These are phyloP conservation scores for Labia minor DNA, from an alignment of 2,888 invertebrate genomes.

Conservation along the genomic window DNA sequence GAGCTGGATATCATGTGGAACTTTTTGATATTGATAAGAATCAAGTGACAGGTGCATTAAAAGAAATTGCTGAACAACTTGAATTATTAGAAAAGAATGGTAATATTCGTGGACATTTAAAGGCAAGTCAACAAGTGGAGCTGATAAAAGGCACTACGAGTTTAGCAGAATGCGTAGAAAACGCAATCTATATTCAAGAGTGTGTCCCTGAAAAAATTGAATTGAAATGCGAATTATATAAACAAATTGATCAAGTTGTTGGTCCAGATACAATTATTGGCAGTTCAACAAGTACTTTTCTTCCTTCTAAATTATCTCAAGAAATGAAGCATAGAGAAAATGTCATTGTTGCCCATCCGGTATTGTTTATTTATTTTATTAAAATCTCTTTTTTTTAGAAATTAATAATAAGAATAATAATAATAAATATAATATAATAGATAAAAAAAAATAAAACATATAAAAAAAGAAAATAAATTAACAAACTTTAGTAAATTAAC, in stretches of 20 bases:
- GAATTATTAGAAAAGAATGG: conserved; percentile 56
- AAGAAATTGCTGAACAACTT: conserved; percentile 62
- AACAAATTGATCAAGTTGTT: conserved; percentile 63
- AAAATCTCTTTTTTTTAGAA: not conserved
- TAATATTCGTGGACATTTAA: conserved; percentile 63
- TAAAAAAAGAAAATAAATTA: not conserved
- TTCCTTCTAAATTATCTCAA: conserved; percentile 78
- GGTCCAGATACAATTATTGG: conserved; percentile 70
- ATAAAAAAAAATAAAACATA: not conserved
- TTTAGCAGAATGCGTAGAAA: conserved; percentile 59
- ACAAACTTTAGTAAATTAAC: no score
- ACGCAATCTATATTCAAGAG: conserved; percentile 77
- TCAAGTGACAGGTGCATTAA: conserved; percentile 62
- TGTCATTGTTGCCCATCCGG: conserved; percentile 82
- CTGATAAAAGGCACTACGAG: conserved; percentile 64
- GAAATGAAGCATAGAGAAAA: conserved; percentile 60
- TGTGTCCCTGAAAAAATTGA: conserved; percentile 85
- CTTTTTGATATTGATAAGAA: conserved; percentile 73
- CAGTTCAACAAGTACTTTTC: conserved; percentile 86
- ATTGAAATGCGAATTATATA: conserved; percentile 70
- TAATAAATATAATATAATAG: not conserved
- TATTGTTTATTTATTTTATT: conserved; percentile 33
- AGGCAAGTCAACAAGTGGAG: conserved; percentile 59
- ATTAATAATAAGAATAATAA: not conserved
- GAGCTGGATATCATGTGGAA: conserved; percentile 77